Percentiles rank a stretch among this genome's conserved stretches.
phyloP scores from a whole-genome alignment of 2,113 vertebrate genomes.

The Gadus chalcogrammus region DNA sequence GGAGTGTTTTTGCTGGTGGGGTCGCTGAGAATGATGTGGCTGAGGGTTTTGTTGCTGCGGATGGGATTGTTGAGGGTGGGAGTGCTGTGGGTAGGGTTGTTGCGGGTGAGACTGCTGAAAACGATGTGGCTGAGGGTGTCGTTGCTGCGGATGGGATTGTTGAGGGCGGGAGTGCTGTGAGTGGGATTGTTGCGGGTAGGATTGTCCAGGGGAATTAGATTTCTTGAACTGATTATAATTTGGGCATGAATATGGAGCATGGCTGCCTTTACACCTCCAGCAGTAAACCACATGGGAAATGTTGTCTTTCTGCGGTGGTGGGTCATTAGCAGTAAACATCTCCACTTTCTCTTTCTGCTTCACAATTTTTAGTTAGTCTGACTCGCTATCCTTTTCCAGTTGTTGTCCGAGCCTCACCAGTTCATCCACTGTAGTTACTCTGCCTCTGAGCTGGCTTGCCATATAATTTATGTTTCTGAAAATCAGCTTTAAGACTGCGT shows the following conservation, averaged over 20 bases:
- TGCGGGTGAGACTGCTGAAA: no score
- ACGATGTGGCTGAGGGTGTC: no score
- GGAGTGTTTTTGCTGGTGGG: no score
- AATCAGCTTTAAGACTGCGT: not conserved
- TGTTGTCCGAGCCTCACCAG: not conserved
- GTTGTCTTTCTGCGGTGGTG: not conserved
- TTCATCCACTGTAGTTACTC: not conserved
- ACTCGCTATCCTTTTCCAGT: not conserved
- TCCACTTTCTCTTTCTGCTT: not conserved
- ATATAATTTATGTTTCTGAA: not conserved
- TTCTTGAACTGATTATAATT: no score
- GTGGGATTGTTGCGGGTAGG: no score
- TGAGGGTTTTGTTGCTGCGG: no score
- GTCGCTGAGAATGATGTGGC: no score
- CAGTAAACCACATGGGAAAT: not conserved
- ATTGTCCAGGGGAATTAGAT: no score
- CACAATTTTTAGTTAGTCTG: not conserved
- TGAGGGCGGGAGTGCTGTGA: no score
- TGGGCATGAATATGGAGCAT: not conserved
- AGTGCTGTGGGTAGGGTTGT: no score
- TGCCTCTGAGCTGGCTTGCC: not conserved
- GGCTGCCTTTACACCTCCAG: not conserved
- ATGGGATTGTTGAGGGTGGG: no score
- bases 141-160: no score
- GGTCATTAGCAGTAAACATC: not conserved